Percentiles rank a stretch among this genome's conserved stretches.
Evolutionary conservation across 1,140 invertebrate species (phyloP).

Genomic region (Heliothis virescens): DNA sequence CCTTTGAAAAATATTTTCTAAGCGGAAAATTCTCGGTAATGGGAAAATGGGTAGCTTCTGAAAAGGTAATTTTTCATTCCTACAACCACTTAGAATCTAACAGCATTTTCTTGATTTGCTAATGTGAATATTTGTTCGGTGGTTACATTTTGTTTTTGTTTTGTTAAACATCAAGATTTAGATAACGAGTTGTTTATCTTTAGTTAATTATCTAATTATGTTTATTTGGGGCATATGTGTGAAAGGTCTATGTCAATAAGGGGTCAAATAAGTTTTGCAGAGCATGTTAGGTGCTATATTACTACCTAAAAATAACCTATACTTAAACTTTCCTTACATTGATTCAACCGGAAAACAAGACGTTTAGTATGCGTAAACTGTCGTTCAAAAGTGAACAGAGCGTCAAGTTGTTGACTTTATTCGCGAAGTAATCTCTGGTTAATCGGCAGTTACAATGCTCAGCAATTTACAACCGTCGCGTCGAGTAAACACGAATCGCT

Average conservation of each 20-base stretch:
- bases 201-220: background rate
- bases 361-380: constrained; percentile 38
- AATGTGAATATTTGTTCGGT: constrained; percentile 1
- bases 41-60: constrained; percentile 14
- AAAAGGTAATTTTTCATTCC: constrained; percentile 10
- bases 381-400: constrained; percentile 21
- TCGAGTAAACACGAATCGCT: constrained; percentile 44
- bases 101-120: background rate
- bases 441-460: constrained; percentile 39
- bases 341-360: constrained; percentile 34
- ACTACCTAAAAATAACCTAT: background rate
- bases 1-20: background rate
- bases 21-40: constrained; percentile 10
- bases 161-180: background rate
- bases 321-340: constrained; percentile 4
- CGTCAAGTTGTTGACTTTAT: constrained; percentile 43
- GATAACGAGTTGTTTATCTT: constrained; percentile 3
- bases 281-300: background rate
- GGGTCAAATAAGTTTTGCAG: background rate
- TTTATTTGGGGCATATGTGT: background rate
- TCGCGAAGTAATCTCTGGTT: constrained; percentile 42
- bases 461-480: constrained; percentile 35
- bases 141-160: background rate
- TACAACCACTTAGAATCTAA: background rate
- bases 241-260: constrained; percentile 5